Base-by-base conservation (phyloP, 2,888 invertebrate genomes). In the Nipponacmea schrenckii region DNA sequence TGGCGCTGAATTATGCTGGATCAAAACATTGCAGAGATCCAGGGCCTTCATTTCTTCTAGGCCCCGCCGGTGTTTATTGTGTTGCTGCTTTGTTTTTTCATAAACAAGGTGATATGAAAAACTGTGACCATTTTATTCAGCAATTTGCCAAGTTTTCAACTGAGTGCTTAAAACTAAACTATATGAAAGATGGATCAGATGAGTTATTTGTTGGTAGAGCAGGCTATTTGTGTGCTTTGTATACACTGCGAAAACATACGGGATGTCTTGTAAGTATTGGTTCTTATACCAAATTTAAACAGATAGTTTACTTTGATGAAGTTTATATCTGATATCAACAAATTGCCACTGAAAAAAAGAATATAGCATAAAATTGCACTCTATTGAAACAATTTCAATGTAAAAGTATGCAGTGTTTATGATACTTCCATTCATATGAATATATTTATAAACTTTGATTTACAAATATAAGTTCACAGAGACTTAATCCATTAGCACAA, bases 191-290 rank as follows among this genome's bases (percentile, higher is more conserved):
- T 82, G 90, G 90, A 45, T 93, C 94, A 46, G 95, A 96, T 89
- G 96, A 96, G 87, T 90, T 95, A 27, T 93, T 96, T 83, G 94
- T 95, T 0, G 96, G 96, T 0, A 91, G 96, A 75, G 93, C 95
- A 63, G 96, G 96, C 0, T 96, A 94, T 82, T 86, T 96, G 0
- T 93, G 93, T 78, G 95, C 95, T 7, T 92, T 93, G 7, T 87
- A 94, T 44, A 94, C 94, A 93, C 86, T 96, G 45, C 90, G 86
- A 73, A 82, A 83, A 69, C 82, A 83, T 45, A 81, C 88, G 70
- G 83, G 83, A 8, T 39, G 39, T 39, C 39, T 10, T 39, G 39
- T 39, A 39, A 39, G 39, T 39, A 39, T 68, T 78, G 80, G 10
- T 39, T 5, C 7, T 10, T 0, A 39, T n/a, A n/a, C n/a, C n/a